Conservation (phyloP, 2,888 invertebrate species). For the Leptura quadrifasciata region DNA sequence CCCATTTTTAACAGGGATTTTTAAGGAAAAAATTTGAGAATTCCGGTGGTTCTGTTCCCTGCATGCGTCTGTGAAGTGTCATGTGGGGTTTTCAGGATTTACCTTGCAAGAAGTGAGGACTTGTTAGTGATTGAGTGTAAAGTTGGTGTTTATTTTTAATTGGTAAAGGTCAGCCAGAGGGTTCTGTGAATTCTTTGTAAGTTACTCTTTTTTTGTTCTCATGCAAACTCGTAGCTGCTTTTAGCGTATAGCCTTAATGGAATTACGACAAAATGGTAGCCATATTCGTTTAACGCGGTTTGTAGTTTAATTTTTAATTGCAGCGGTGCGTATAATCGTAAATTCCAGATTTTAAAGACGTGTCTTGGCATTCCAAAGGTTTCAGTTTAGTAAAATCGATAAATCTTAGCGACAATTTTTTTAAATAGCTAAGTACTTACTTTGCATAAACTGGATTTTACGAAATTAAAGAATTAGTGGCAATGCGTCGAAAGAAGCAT, state of each 20-base stretch:
- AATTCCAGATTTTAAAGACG: too few relatives aligned
- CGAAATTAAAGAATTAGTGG: too few relatives aligned
- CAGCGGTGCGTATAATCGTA: too few relatives aligned
- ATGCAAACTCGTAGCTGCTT: not conserved
- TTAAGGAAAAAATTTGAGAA: conserved; percentile 6
- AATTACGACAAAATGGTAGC: conserved; percentile 25
- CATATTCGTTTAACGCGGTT: conserved; percentile 19
- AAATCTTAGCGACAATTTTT: too few relatives aligned
- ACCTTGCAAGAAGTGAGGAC: conserved; percentile 28
- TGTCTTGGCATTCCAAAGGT: too few relatives aligned
- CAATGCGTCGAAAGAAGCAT: not conserved
- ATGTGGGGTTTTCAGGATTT: not conserved
- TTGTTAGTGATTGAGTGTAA: conserved; percentile 33
- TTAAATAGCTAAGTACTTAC: too few relatives aligned
- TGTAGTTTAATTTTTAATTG: not conserved
- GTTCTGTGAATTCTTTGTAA: conserved; percentile 31
- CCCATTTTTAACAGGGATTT: conserved; percentile 29
- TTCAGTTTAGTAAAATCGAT: too few relatives aligned
- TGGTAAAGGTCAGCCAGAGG: conserved; percentile 27
- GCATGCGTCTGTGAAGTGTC: conserved; percentile 31
- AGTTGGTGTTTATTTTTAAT: conserved; percentile 28
- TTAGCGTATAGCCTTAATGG: not conserved
- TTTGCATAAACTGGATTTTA: too few relatives aligned
- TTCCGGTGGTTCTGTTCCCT: conserved; percentile 2
- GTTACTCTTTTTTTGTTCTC: conserved; percentile 12